phyloP scores from a whole-genome alignment of 2,113 vertebrate species.

The Crotalus viridis region DNA sequence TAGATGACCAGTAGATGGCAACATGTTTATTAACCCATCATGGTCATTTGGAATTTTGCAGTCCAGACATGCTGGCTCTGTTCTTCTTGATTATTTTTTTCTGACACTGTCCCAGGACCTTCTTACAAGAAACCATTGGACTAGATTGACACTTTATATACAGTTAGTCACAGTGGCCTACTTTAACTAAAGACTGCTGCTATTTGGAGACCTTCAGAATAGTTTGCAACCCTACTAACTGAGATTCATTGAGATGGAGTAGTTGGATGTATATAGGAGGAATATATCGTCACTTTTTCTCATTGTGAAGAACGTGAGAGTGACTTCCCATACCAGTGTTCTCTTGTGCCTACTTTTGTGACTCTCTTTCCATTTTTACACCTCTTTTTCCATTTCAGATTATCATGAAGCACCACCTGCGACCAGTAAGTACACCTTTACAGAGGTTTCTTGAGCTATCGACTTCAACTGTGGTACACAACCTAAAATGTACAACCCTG shows the following conservation, averaged over 20 bases:
- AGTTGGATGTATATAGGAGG: not conserved
- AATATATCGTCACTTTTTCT: not conserved
- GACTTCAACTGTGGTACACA: not conserved
- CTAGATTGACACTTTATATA: not conserved
- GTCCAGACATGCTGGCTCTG: not conserved
- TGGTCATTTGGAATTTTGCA: not conserved
- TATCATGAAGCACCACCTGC: constrained; percentile 36
- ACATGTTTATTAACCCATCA: not conserved
- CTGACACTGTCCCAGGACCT: not conserved
- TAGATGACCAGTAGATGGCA: not conserved
- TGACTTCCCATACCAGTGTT: not conserved
- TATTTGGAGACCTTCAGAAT: not conserved
- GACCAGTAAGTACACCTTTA: not conserved
- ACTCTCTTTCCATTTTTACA: not conserved
- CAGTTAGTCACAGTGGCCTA: not conserved
- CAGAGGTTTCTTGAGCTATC: not conserved
- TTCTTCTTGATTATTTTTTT: not conserved
- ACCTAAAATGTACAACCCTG: not conserved
- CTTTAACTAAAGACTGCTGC: not conserved
- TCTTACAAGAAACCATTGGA: not conserved
- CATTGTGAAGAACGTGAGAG: not conserved
- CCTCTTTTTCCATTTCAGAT: constrained; percentile 52
- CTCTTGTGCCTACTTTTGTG: not conserved
- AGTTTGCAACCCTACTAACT: not conserved
- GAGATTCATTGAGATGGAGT: not conserved